These are phyloP conservation scores for Drosophila murphyi DNA, from an alignment of 1,140 invertebrate species.

Conservation along the genomic window DNA sequence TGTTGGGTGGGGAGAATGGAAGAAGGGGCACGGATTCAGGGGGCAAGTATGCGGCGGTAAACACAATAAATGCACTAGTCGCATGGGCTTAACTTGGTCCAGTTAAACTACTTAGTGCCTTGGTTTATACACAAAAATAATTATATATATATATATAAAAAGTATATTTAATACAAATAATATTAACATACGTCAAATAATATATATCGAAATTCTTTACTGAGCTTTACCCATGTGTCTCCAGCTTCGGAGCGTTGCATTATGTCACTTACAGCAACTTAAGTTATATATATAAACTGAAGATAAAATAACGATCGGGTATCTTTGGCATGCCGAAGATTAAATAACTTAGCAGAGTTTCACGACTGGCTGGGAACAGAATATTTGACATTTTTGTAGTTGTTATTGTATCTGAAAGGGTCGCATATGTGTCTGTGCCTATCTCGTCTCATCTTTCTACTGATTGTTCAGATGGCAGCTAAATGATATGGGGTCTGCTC, in stretches of 20 bases:
- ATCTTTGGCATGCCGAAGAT: neutral
- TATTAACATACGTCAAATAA: constrained; percentile 4
- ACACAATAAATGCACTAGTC: constrained; percentile 31
- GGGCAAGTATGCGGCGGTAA: constrained; percentile 33
- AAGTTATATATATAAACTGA: constrained; percentile 11
- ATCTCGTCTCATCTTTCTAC: no score
- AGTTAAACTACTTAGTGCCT: constrained; percentile 50
- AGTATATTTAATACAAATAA: constrained; percentile 1
- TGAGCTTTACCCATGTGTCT: constrained; percentile 23
- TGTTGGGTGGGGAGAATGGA: neutral
- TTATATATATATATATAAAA: neutral
- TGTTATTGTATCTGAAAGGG: no score
- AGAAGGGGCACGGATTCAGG: neutral
- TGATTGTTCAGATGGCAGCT: no score
- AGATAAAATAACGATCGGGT: neutral
- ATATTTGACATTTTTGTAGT: no score
- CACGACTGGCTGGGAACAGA: no score
- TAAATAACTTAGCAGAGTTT: no score
- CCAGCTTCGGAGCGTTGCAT: constrained; percentile 8
- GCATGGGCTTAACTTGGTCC: constrained; percentile 38
- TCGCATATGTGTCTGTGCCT: no score
- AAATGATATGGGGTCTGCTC: no score
- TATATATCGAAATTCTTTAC: constrained; percentile 25
- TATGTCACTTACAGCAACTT: constrained; percentile 13
- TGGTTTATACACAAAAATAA: neutral